phyloP scores from a whole-genome alignment of 2,888 invertebrate species.

The Caenorhabditis japonica region DNA sequence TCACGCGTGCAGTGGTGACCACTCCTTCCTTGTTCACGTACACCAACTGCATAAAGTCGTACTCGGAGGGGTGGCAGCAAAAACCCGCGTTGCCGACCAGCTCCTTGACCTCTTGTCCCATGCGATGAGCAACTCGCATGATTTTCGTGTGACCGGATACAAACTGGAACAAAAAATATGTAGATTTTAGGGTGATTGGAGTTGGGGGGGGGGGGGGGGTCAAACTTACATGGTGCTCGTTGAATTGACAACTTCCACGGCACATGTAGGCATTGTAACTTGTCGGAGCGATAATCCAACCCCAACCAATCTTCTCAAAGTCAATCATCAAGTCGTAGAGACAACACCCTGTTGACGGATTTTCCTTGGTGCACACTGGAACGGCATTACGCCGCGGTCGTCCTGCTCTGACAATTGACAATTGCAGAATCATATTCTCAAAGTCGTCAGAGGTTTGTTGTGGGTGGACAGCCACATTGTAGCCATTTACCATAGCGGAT shows the following conservation, averaged over 20 bases:
- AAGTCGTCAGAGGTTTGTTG: constrained; percentile 17
- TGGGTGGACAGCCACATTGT: constrained; percentile 67
- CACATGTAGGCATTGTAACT: constrained; percentile 95
- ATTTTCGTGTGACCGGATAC: constrained; percentile 33
- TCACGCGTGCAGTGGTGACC: constrained; percentile 81
- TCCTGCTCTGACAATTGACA: constrained; percentile 62
- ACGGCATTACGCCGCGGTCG: constrained; percentile 39
- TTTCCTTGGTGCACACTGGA: constrained; percentile 57
- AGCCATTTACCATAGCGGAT: constrained; percentile 54
- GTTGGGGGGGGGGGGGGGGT: no score
- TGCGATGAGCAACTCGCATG: constrained; percentile 11
- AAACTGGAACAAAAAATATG: no score
- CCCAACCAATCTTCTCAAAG: constrained; percentile 95
- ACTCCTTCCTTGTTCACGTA: constrained; percentile 67
- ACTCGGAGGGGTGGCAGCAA: constrained; percentile 90
- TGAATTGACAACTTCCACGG: constrained; percentile 89
- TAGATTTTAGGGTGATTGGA: background rate
- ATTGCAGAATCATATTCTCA: constrained; percentile 67
- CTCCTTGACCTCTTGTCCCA: background rate
- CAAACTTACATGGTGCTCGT: constrained; percentile 90
- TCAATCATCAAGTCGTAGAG: constrained; percentile 88
- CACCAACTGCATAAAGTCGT: constrained; percentile 86
- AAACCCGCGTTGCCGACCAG: constrained; percentile 85
- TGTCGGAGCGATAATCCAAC: constrained; percentile 96
- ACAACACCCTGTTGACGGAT: constrained; percentile 83